Evolutionary conservation across 2,113 vertebrate genomes (phyloP), one percentile per base, ranked within the genome.

Genomic region (Arizona elegans): DNA sequence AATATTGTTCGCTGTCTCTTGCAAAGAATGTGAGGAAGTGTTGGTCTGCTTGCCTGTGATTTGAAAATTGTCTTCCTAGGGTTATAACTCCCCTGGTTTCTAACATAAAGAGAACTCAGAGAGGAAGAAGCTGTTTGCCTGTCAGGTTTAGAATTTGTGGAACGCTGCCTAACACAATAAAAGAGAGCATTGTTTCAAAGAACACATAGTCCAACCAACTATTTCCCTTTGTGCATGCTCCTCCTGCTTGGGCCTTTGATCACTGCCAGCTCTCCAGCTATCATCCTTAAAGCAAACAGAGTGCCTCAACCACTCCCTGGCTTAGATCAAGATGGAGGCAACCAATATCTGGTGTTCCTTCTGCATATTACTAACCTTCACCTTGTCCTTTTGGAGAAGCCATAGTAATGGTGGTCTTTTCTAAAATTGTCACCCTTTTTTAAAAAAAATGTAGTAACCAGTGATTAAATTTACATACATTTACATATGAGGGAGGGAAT

Each of bases 221-320:
- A 95, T 91, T 88, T 94, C 95, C 93, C 95, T 94, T 96, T 95
- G 54, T 81, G 94, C 52, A 29, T 86, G 93, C 0, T 0, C 92
- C 96, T 95, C 93, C 96, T 96, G 33, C 19, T 52, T 87, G 86
- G n/a, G 94, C 94, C 95, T 97, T 97, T 97, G 97, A 97, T 97
- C 96, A 96, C 92, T 12, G 47, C 33, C 94, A 65, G 81, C 24
- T 91, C 24, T 89, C 95, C 94, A 96, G 95, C 95, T 94, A 96
- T 95, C 93, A 96, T 94, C 95, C 94, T 62, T 95, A 96, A 97
- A 97, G 92, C 93, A 97, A 97, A 97, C 95, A 96, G 95, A 94
- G 96, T 94, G 87, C 95, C 95, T 95, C 96, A 95, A 93, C 95
- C 96, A 95, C 95, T 92, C 94, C 43, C 91, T 93, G 87, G 56